Conservation (phyloP, 2,888 invertebrate species). For the Stomorhina lunata region DNA sequence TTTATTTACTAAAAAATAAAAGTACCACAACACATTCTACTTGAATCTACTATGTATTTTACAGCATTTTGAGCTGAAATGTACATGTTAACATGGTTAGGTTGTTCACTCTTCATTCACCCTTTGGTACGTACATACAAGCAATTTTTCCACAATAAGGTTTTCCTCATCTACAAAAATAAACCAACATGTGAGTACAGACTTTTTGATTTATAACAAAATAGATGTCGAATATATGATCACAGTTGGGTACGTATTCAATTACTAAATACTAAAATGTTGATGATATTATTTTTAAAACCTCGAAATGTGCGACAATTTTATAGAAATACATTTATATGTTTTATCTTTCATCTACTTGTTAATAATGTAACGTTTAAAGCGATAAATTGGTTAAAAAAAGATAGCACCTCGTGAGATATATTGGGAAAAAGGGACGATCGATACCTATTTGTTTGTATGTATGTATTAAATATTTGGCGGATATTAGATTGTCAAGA, state of each 20-base stretch:
- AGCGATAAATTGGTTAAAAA: neutral
- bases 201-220: conserved; percentile 35
- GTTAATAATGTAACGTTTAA: neutral
- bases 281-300: conserved; percentile 9
- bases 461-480: conserved; percentile 15
- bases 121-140: conserved; percentile 53
- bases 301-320: neutral
- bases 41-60: conserved; percentile 51
- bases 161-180: conserved; percentile 32
- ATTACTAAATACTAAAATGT: conserved; percentile 2
- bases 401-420: neutral
- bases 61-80: conserved; percentile 56
- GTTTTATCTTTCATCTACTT: neutral
- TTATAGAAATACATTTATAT: neutral
- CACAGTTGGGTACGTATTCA: conserved; percentile 51
- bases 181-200: conserved; percentile 57
- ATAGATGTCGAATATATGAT: conserved; percentile 35
- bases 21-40: conserved; percentile 22
- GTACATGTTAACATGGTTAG: conserved; percentile 22
- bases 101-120: conserved; percentile 22
- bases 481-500: neutral
- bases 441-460: conserved; percentile 28
- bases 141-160: neutral
- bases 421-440: conserved; percentile 18
- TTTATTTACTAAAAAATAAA: conserved; percentile 36